Percentiles rank a stretch among this genome's conserved stretches.
Evolutionary conservation across 2,797 vertebrate species (phyloP).

Genomic region (Phalloptychus januarius): DNA sequence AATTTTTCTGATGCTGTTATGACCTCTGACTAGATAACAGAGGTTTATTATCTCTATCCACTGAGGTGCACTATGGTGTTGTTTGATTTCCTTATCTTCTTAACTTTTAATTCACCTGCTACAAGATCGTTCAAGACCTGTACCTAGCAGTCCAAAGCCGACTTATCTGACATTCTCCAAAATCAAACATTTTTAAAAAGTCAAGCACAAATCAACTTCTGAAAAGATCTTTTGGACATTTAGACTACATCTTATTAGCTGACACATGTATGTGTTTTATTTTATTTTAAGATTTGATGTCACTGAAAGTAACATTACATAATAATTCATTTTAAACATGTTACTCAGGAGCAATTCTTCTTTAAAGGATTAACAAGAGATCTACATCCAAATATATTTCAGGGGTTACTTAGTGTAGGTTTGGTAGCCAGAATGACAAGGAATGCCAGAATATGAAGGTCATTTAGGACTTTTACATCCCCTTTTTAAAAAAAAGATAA

Average conservation of each 20-base stretch:
- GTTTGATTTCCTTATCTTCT: conserved; percentile 98
- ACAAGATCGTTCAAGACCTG: neutral
- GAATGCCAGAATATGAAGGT: neutral
- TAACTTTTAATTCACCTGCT: conserved; percentile 83
- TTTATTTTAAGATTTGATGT: neutral
- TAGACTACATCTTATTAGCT: neutral
- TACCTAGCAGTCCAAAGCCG: neutral
- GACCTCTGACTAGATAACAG: conserved; percentile 73
- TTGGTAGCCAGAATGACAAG: neutral
- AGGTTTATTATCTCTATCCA: conserved; percentile 39
- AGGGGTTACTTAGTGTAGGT: neutral
- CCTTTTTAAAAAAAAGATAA: too few relatives aligned
- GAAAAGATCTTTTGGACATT: neutral
- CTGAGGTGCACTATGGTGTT: conserved; percentile 96
- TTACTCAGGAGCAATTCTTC: neutral
- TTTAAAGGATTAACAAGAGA: neutral
- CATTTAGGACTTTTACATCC: neutral
- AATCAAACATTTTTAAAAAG: neutral
- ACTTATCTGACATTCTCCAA: neutral
- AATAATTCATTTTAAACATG: neutral
- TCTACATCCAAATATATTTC: neutral
- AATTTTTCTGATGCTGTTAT: conserved; percentile 94
- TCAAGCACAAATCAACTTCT: neutral
- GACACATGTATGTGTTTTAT: neutral
- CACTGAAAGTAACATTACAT: neutral